Conservation (phyloP, 2,888 invertebrate genomes). For the Mesorhabditis spiculigera region DNA sequence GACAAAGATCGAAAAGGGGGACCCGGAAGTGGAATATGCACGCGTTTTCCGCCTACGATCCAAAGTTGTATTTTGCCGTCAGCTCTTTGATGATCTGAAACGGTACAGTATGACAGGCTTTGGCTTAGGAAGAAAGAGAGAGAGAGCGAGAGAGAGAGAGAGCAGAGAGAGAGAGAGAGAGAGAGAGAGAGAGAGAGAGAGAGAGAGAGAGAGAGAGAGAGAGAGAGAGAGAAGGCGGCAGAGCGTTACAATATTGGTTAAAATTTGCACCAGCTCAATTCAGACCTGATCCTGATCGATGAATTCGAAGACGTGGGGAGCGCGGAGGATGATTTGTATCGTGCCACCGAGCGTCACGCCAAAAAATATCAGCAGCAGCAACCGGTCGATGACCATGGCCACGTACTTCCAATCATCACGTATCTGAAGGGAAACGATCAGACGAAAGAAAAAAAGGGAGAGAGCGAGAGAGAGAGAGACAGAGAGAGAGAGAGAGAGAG, state of each 20-base stretch:
- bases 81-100: conserved; percentile 7
- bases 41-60: too few species aligned
- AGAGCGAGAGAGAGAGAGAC: too few species aligned
- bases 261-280: conserved; percentile 2
- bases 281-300: conserved; percentile 58
- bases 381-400: conserved; percentile 62
- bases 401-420: conserved; percentile 64
- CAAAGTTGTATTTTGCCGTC: conserved; percentile 6
- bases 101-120: conserved; percentile 7
- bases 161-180: too few species aligned
- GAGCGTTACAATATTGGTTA: conserved; percentile 8
- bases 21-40: too few species aligned
- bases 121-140: neutral
- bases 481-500: neutral
- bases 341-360: conserved; percentile 59
- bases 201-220: conserved; percentile 14
- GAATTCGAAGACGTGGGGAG: conserved; percentile 62
- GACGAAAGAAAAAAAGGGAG: too few species aligned
- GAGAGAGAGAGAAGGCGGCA: conserved; percentile 11
- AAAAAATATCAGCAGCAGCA: conserved; percentile 63
- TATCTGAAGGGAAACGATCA: conserved; percentile 46
- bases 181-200: too few species aligned
- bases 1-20: too few species aligned
- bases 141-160: too few species aligned
- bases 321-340: conserved; percentile 43